Evolutionary conservation across 2,888 invertebrate species (phyloP).

Genomic region (Alitta virens): DNA sequence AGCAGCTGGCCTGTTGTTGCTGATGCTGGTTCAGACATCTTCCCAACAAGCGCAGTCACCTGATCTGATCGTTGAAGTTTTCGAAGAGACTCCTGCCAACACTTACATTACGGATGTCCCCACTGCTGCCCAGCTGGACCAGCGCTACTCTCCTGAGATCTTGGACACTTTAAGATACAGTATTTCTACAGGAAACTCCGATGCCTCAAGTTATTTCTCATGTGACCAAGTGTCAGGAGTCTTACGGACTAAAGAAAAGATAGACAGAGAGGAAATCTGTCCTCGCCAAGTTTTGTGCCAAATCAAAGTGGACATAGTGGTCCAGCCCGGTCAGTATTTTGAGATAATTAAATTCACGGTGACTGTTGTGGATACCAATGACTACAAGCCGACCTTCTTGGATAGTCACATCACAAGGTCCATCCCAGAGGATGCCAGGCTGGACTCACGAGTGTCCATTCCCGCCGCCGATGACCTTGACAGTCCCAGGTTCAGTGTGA

Average conservation of each 20-base stretch:
- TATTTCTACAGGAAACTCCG: not conserved
- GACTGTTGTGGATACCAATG: conserved; percentile 21
- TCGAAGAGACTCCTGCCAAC: not conserved
- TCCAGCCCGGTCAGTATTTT: conserved; percentile 17
- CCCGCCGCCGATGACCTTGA: conserved; percentile 25
- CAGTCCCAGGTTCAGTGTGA: conserved; percentile 18
- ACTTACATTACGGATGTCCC: not conserved
- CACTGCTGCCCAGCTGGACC: not conserved
- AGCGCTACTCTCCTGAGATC: not conserved
- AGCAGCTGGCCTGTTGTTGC: no score
- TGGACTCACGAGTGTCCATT: conserved; percentile 16
- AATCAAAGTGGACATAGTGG: conserved; percentile 3
- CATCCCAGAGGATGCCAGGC: conserved; percentile 16
- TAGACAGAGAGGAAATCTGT: conserved; percentile 13
- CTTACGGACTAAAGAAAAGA: not conserved
- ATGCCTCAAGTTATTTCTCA: not conserved
- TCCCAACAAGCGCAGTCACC: no score
- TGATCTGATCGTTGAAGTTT: no score
- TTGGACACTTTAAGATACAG: not conserved
- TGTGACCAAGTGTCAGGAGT: conserved; percentile 4
- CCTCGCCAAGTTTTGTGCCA: not conserved
- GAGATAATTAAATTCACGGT: conserved; percentile 16
- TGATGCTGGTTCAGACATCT: no score
- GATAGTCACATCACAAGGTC: not conserved
- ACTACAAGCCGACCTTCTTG: conserved; percentile 21